Conservation (phyloP, 2,888 invertebrate genomes). For the Leptothorax acervorum region DNA sequence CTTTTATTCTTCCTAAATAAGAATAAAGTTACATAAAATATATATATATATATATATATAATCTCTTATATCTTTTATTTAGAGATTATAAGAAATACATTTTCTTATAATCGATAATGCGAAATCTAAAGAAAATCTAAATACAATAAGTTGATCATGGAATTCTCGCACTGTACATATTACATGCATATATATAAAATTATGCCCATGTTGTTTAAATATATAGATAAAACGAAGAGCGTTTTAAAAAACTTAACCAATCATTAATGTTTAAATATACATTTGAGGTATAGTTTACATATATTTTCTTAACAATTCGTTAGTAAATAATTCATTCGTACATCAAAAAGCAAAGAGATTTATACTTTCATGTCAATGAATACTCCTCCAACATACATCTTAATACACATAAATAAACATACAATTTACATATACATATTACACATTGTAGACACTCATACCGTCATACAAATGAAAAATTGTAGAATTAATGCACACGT, state of each 20-base stretch:
- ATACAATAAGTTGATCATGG: not conserved
- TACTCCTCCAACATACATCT: not conserved
- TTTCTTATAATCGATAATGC: constrained; percentile 24
- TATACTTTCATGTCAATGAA: not conserved
- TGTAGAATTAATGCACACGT: constrained; percentile 4
- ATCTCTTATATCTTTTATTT: constrained; percentile 20
- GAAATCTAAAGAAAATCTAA: constrained; percentile 9
- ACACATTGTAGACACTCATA: constrained; percentile 1
- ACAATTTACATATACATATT: not conserved
- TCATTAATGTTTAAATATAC: not conserved
- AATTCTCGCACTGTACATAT: constrained; percentile 20
- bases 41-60: not conserved
- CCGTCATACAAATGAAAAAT: constrained; percentile 23
- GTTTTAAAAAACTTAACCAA: not conserved
- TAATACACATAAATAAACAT: constrained; percentile 8
- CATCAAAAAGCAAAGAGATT: not conserved
- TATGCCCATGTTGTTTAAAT: constrained; percentile 1
- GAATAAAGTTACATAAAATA: constrained; percentile 40
- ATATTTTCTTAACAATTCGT: not conserved
- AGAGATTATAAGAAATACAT: constrained; percentile 7
- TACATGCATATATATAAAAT: not conserved
- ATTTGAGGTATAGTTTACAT: not conserved
- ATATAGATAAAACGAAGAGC: not conserved
- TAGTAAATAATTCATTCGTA: not conserved
- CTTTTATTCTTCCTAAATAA: constrained; percentile 26